Evolutionary conservation across 2,797 vertebrate genomes (phyloP).

Genomic region (Tragopan temminckii): DNA sequence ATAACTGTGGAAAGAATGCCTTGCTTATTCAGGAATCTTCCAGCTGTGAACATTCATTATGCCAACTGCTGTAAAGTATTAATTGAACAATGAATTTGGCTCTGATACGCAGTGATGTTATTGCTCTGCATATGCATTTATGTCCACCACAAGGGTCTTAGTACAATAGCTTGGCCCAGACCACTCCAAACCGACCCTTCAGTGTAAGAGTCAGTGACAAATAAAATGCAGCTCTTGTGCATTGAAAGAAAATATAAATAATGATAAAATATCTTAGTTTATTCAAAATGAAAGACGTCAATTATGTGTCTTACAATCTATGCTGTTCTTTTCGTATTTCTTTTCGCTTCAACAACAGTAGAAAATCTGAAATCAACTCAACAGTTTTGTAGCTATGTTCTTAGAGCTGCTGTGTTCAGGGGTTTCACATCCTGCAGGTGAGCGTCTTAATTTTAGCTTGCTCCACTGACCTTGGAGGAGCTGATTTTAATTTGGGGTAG

Average conservation of each 20-base stretch:
- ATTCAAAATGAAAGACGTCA: background rate
- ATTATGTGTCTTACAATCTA: background rate
- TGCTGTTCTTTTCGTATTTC: background rate
- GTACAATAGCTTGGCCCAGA: background rate
- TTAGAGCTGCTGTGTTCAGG: background rate
- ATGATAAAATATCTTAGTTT: background rate
- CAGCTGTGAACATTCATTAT: constrained; percentile 55
- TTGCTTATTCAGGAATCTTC: constrained; percentile 40
- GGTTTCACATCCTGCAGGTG: background rate
- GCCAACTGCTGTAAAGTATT: constrained; percentile 1
- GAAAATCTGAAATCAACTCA: constrained; percentile 3
- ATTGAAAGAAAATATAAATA: background rate
- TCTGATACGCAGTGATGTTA: constrained; percentile 39
- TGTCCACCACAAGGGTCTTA: background rate
- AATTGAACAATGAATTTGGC: constrained; percentile 28
- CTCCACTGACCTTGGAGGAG: background rate
- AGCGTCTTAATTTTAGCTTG: background rate
- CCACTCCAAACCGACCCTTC: background rate
- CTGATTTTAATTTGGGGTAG: background rate
- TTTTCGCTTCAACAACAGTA: background rate
- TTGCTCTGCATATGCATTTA: background rate
- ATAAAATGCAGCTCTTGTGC: constrained; percentile 1
- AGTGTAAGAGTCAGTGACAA: background rate
- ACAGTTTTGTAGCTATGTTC: background rate
- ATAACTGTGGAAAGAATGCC: constrained; percentile 58